Percentiles rank a stretch among this genome's conserved stretches.
These are phyloP conservation scores for Drosophila pseudoobscura DNA, from an alignment of 1,140 invertebrate species.

Conservation along the genomic window DNA sequence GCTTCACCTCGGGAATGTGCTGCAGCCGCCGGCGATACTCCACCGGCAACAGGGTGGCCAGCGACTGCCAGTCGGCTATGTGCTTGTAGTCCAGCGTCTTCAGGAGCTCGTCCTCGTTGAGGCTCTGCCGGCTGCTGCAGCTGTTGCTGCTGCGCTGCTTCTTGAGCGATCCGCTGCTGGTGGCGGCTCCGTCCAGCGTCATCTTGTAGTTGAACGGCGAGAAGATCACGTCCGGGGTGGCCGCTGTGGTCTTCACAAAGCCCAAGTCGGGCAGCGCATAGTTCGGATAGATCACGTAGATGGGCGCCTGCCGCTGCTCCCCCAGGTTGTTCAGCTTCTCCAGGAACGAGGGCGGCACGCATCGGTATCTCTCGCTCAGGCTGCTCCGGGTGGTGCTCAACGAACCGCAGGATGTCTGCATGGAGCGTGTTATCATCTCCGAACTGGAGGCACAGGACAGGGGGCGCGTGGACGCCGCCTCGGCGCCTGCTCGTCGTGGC, in stretches of 20 bases:
- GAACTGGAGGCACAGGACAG: constrained; percentile 78
- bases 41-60: constrained; percentile 92
- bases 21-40: constrained; percentile 90
- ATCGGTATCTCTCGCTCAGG: constrained; percentile 83
- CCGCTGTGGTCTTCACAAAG: constrained; percentile 88
- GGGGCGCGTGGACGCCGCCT: constrained; percentile 43
- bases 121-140: constrained; percentile 89
- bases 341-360: constrained; percentile 87
- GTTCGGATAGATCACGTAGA: constrained; percentile 96
- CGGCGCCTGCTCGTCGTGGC: constrained; percentile 29
- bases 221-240: constrained; percentile 86
- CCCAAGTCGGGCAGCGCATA: constrained; percentile 94
- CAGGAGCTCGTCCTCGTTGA: constrained; percentile 90
- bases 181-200: constrained; percentile 63
- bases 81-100: constrained; percentile 91
- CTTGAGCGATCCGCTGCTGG: constrained; percentile 46
- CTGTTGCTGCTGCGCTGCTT: constrained; percentile 56
- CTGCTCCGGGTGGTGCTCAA: constrained; percentile 75
- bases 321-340: constrained; percentile 86
- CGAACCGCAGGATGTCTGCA: constrained; percentile 87
- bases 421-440: constrained; percentile 88
- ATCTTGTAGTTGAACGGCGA: constrained; percentile 83
- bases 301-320: constrained; percentile 87
- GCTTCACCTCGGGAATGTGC: constrained; percentile 88
- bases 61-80: constrained; percentile 95